Evolutionary conservation across 2,888 invertebrate genomes (phyloP), one percentile per base, ranked within the genome.

Genomic region (Desoria tigrina): DNA sequence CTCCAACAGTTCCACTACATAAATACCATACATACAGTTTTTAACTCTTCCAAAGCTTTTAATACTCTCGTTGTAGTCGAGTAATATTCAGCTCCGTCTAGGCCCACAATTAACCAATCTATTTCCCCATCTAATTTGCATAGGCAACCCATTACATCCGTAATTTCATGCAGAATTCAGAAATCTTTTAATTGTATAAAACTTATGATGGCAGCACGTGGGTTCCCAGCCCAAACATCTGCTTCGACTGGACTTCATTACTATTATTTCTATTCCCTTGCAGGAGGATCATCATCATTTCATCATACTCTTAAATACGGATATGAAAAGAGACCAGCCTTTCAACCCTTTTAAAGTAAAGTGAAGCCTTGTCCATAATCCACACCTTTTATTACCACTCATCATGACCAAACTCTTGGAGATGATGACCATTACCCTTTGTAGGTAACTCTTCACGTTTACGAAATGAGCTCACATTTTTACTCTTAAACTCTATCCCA

Each of bases 61-160:
- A n/a, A n/a, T n/a, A n/a, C n/a, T n/a, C n/a, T n/a, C n/a, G n/a
- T n/a, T n/a, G n/a, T 39, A 16, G 39, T 39, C 16, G 9, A 39
- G 16, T 16, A 39, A 39, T 11, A 39, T 39, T 16, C 39, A 39
- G 9, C 39, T 16, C 39, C 16, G 9, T 11, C 39, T 9, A 16
- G 9, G 39, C 39, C 16, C 9, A 18, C 53, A 53, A 53, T 53
- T 53, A 53, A 53, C 53, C 53, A 9, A 53, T 53, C 21, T 53
- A 18, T 23, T 53, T 23, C 7, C 14, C 53, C 21, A 24, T 9
- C 18, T 53, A 26, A 53, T 53, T 53, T 53, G 53, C 53, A 53
- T 53, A 49, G 7, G 21, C 49, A 53, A 53, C 7, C 53, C 53
- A 53, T 53, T 53, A 26, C 23, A 9, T 11, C 39, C 9, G 39